Conservation (phyloP, 1,140 invertebrate species). For the Metopolophium dirhodum region DNA sequence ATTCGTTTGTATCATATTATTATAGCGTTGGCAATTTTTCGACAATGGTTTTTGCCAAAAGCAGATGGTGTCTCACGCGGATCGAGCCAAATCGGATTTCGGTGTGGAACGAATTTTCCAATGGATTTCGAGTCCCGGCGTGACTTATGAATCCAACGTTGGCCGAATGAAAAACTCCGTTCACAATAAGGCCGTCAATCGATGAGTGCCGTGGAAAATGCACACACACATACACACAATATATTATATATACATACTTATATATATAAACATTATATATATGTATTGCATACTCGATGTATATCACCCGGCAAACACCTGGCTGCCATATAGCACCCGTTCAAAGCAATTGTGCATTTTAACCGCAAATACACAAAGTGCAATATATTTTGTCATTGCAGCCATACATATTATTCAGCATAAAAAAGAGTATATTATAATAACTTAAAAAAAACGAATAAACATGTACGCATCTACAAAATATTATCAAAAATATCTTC, state of each 20-base stretch:
- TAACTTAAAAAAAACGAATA: not conserved
- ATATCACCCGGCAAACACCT: slow-evolving; percentile 13
- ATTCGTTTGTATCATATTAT: not conserved
- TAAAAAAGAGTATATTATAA: not conserved
- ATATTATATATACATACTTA: not conserved
- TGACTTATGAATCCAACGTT: slow-evolving; percentile 47
- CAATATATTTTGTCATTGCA: not conserved
- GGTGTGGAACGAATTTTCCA: slow-evolving; percentile 36
- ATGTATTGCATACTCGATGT: not conserved
- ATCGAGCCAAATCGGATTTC: not conserved
- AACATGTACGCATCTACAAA: not conserved
- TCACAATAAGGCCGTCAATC: slow-evolving; percentile 28
- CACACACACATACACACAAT: not conserved
- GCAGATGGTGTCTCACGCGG: not conserved
- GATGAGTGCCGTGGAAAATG: slow-evolving; percentile 32
- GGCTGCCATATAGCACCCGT: not conserved
- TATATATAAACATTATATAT: not conserved
- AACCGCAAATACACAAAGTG: not conserved
- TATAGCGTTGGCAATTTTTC: not conserved
- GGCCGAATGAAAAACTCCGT: slow-evolving; percentile 39
- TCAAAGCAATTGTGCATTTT: not conserved
- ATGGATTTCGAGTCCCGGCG: not conserved
- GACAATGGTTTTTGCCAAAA: slow-evolving; percentile 13
- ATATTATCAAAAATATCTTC: not conserved
- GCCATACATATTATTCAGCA: not conserved